Evolutionary conservation across 2,888 invertebrate genomes (phyloP), one percentile per base, ranked within the genome.

Genomic region (Patella pellucida): DNA sequence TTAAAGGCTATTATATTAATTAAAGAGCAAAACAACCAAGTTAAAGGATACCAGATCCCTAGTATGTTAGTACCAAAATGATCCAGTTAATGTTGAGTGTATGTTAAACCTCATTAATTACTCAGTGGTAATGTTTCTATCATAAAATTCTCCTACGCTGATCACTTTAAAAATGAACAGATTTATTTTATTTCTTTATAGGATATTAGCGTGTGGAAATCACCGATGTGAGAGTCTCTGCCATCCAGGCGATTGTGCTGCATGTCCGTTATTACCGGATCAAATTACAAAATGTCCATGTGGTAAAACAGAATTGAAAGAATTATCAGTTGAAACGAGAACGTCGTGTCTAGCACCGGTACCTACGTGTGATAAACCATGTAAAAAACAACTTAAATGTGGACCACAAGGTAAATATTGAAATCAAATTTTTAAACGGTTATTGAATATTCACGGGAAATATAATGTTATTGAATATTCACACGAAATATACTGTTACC

Each of bases 371-470:
- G 94, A 93, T 0, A 92, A 93, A 2, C 91, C 92, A 11, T 99
- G 98, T 89, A 93, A 92, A 3, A 96, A 95, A 86, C 74, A 91
- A 1, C 92, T 98, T 0, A 93, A 94, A 81, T 99, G 98, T 90
- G 94, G 93, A 52, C 83, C 87, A 19, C 51, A 76, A 81, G 85
- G 89, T 89, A 75, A 75, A 81, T 19, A 56, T 56, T 56, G 16
- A 19, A 0, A 31, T 31, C 19, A n/a, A 16, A 9, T 71, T 7
- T n/a, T 62, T n/a, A n/a, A n/a, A n/a, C n/a, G n/a, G n/a, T n/a
- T n/a, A n/a, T n/a, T n/a, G n/a, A n/a, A n/a, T 3, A 27, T 27
- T 27, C 2, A 27, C 3, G 27, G 27, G 3, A 27, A 27, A 4
- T 72, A 11, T 70, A 19, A 3, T 23, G 16, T 0, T 19, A 19